phyloP scores from a whole-genome alignment of 2,113 vertebrate species.

The Colinus virginianus region DNA sequence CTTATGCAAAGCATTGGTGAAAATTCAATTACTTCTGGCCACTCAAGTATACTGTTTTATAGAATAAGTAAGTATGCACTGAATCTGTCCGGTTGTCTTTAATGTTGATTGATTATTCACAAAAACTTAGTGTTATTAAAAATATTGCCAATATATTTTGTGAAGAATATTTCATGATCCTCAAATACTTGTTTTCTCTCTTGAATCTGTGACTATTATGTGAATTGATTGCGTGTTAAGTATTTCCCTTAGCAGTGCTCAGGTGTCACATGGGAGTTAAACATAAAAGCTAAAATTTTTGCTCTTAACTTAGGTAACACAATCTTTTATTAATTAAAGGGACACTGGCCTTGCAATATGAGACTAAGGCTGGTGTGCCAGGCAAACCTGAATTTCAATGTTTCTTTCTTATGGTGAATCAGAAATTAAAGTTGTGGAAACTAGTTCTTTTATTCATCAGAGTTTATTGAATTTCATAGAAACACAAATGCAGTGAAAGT shows the following conservation, averaged over 20 bases:
- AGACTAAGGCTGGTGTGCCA: constrained; percentile 32
- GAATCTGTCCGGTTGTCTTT: background rate
- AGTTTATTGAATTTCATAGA: constrained; percentile 37
- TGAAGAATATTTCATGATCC: constrained; percentile 5
- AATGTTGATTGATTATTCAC: constrained; percentile 1
- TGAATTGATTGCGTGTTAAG: background rate
- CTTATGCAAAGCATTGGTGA: background rate
- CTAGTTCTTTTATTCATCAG: background rate
- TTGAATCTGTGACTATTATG: background rate
- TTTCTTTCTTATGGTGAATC: constrained; percentile 38
- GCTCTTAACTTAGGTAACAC: constrained; percentile 9
- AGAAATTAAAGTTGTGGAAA: constrained; percentile 47
- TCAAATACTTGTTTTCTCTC: constrained; percentile 36
- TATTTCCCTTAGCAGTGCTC: constrained; percentile 1
- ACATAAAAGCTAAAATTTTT: constrained; percentile 5
- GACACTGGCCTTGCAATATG: background rate
- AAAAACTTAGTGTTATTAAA: constrained; percentile 17
- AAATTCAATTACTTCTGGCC: background rate
- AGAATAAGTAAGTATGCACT: background rate
- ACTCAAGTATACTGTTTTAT: background rate
- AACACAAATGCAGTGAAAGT: constrained; percentile 31
- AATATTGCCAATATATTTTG: constrained; percentile 22
- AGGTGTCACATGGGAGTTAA: constrained; percentile 29
- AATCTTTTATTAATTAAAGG: constrained; percentile 57
- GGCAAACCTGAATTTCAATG: constrained; percentile 46